Conservation (phyloP, 2,888 invertebrate genomes). For the Netelia virgata region DNA sequence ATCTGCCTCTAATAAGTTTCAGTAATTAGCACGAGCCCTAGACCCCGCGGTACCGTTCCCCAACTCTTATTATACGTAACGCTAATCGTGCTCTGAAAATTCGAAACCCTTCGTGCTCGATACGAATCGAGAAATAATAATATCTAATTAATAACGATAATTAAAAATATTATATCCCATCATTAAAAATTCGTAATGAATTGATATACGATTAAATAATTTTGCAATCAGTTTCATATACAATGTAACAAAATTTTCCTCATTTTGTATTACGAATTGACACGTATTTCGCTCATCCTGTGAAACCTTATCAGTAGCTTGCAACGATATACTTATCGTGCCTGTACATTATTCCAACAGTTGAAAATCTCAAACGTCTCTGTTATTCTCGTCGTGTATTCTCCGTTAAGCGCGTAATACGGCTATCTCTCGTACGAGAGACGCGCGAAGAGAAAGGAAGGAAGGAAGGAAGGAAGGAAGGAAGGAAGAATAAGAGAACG, state of each 20-base stretch:
- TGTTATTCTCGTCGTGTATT: background rate
- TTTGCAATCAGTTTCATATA: too few relatives aligned
- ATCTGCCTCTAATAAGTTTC: slow-evolving; percentile 61
- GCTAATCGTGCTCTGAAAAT: slow-evolving; percentile 18
- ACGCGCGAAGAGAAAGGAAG: background rate
- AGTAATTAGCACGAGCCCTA: slow-evolving; percentile 58
- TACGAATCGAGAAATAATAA: background rate
- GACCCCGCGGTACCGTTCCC: slow-evolving; percentile 36
- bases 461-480: too few relatives aligned
- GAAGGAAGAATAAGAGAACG: too few relatives aligned
- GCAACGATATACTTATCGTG: background rate
- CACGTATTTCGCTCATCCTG: too few relatives aligned
- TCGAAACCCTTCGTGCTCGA: background rate
- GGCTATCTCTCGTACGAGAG: slow-evolving; percentile 12
- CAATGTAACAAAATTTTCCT: too few relatives aligned
- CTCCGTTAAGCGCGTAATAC: slow-evolving; percentile 52
- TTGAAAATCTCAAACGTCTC: background rate
- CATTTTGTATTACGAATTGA: too few relatives aligned
- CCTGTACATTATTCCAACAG: background rate
- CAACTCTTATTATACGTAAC: slow-evolving; percentile 25
- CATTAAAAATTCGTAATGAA: too few relatives aligned
- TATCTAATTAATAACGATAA: background rate
- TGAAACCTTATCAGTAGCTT: too few relatives aligned
- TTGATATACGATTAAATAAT: too few relatives aligned
- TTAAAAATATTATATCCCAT: too few relatives aligned